phyloP scores from a whole-genome alignment of 1,140 invertebrate genomes.

The Lerema accius region DNA sequence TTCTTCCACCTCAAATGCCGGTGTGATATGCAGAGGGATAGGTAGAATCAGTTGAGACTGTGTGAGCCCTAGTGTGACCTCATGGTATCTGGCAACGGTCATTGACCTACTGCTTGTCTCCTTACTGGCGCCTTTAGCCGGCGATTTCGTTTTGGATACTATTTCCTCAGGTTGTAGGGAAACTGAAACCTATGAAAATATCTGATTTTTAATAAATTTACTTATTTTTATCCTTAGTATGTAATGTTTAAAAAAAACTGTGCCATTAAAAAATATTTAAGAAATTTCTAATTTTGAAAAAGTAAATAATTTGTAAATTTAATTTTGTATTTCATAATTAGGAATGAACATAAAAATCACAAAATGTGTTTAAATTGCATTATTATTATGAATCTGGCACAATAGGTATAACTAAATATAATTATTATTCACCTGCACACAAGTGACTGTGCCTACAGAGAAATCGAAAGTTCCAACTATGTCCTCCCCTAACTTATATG shows the following conservation, averaged over 20 bases:
- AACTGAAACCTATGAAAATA: slow-evolving; percentile 86
- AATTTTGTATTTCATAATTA: slow-evolving; percentile 14
- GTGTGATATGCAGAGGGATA: slow-evolving; percentile 96
- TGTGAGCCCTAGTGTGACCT: slow-evolving; percentile 94
- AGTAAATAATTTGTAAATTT: too few relatives aligned
- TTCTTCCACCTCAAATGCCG: slow-evolving; percentile 94
- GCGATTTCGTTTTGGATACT: slow-evolving; percentile 68
- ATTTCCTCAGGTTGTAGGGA: slow-evolving; percentile 96
- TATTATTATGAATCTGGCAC: too few relatives aligned
- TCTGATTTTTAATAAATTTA: too few relatives aligned
- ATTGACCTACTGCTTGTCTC: slow-evolving; percentile 76
- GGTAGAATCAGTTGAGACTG: slow-evolving; percentile 96
- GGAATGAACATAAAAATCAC: too few relatives aligned
- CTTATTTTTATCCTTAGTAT: too few relatives aligned
- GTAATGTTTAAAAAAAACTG: too few relatives aligned
- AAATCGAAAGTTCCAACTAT: slow-evolving; percentile 98
- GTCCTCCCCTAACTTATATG: slow-evolving; percentile 97
- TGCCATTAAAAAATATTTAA: too few relatives aligned
- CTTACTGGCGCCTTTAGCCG: slow-evolving; percentile 69
- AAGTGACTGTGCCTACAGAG: slow-evolving; percentile 93
- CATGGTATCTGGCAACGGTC: slow-evolving; percentile 93
- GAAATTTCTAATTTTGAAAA: too few relatives aligned
- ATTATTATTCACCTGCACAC: slow-evolving; percentile 98
- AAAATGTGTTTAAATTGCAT: too few relatives aligned
- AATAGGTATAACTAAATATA: too few relatives aligned